These are phyloP conservation scores for Xiphophorus maculatus DNA, from an alignment of 2,113 vertebrate species.

Conservation along the genomic window DNA sequence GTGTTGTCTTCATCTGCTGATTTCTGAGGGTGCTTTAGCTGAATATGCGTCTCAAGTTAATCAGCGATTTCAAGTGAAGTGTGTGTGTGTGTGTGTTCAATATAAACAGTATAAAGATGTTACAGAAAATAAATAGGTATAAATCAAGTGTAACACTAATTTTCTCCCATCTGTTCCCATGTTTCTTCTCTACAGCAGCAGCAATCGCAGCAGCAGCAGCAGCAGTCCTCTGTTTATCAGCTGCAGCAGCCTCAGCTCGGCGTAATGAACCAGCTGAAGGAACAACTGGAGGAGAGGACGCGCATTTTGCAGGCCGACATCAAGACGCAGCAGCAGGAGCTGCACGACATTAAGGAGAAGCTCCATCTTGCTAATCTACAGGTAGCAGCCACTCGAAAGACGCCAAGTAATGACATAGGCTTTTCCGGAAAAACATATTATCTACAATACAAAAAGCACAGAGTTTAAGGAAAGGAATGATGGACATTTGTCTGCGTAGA, in stretches of 20 bases:
- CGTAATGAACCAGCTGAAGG: conserved; percentile 87
- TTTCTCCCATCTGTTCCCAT: not conserved
- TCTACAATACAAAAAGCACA: too few relatives aligned
- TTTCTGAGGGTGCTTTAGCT: too few relatives aligned
- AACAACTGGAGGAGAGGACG: conserved; percentile 88
- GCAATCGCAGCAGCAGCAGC: not conserved
- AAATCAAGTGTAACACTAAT: not conserved
- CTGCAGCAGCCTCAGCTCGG: conserved; percentile 80
- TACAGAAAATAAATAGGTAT: not conserved
- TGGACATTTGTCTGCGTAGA: not conserved
- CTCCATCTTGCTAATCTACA: conserved; percentile 86
- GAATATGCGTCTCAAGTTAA: not conserved
- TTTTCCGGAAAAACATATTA: too few relatives aligned
- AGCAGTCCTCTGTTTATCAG: conserved; percentile 49
- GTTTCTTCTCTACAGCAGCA: not conserved
- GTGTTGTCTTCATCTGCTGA: too few relatives aligned
- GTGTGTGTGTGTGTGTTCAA: not conserved
- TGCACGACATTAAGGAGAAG: conserved; percentile 88
- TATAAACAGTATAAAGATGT: not conserved
- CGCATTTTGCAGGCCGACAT: conserved; percentile 88
- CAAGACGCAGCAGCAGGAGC: conserved; percentile 85
- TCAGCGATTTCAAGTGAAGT: not conserved
- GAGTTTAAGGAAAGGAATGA: not conserved
- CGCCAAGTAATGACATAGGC: too few relatives aligned
- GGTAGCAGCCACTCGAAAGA: conserved; percentile 64